Evolutionary conservation across 2,888 invertebrate species (phyloP).

Genomic region (Cryptophagus acutangulus): DNA sequence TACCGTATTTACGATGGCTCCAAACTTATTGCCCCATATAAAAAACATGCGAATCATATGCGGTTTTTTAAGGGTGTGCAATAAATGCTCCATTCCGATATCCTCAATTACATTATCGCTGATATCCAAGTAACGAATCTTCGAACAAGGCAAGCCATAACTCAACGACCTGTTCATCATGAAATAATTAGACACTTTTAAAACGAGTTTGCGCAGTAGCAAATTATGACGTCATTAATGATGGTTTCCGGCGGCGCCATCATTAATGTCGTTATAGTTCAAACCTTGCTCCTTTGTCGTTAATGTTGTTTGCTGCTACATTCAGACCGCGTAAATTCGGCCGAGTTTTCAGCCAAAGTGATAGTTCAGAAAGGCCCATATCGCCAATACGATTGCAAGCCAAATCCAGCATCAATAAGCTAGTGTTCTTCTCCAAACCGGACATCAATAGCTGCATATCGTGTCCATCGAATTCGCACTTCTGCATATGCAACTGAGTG

Average conservation of each 20-base stretch:
- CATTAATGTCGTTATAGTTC: slow-evolving; percentile 6
- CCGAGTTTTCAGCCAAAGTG: slow-evolving; percentile 51
- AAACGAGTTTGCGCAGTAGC: neutral
- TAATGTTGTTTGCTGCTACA: slow-evolving; percentile 55
- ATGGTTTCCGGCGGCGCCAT: neutral
- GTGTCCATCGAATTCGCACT: slow-evolving; percentile 56
- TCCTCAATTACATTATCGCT: slow-evolving; percentile 55
- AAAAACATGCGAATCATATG: slow-evolving; percentile 44
- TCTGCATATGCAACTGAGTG: slow-evolving; percentile 56
- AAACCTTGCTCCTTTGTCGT: slow-evolving; percentile 54
- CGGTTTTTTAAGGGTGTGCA: slow-evolving; percentile 56
- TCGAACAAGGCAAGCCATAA: slow-evolving; percentile 55
- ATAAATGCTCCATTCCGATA: slow-evolving; percentile 51
- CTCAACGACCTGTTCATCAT: slow-evolving; percentile 41
- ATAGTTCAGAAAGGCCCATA: slow-evolving; percentile 53
- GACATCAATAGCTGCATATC: slow-evolving; percentile 55
- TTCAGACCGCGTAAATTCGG: slow-evolving; percentile 53
- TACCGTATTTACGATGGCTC: slow-evolving; percentile 39
- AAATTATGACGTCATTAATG: no score
- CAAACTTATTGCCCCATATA: slow-evolving; percentile 48
- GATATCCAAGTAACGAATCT: slow-evolving; percentile 55
- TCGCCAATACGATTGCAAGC: slow-evolving; percentile 58
- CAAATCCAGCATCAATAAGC: slow-evolving; percentile 56
- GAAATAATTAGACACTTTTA: slow-evolving; percentile 4
- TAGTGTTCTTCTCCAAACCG: slow-evolving; percentile 52